Evolutionary conservation across 2,888 invertebrate species (phyloP).

Genomic region (Agonum fuliginosum): DNA sequence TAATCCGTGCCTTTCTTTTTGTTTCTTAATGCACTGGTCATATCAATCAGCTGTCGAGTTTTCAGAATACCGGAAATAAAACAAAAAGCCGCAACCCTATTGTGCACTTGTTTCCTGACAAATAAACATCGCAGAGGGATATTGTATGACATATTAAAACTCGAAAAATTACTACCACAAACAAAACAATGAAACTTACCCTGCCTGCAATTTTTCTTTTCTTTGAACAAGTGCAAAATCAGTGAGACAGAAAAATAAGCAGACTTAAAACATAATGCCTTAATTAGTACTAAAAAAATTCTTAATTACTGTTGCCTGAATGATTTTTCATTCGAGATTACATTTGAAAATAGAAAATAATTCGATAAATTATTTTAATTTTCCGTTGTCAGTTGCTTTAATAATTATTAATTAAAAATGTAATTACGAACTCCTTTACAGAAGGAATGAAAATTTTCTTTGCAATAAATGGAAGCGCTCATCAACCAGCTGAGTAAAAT

Average conservation of each 20-base stretch:
- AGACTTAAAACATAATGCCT: background rate
- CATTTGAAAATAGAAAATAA: constrained; percentile 5
- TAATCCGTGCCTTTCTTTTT: constrained; percentile 11
- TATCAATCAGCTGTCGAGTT: constrained; percentile 44
- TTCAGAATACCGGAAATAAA: constrained; percentile 19
- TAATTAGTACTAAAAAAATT: background rate
- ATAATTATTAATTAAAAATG: constrained; percentile 39
- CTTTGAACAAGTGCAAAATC: background rate
- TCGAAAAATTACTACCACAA: background rate
- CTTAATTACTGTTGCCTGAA: background rate
- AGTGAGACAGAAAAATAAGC: background rate
- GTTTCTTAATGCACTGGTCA: constrained; percentile 36
- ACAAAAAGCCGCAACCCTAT: background rate
- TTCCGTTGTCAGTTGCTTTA: constrained; percentile 4
- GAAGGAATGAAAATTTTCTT: constrained; percentile 12
- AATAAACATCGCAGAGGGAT: constrained; percentile 15
- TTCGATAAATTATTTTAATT: constrained; percentile 26
- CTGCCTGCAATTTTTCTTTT: background rate
- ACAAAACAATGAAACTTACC: background rate
- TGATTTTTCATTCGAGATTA: background rate
- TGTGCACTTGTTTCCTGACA: constrained; percentile 24
- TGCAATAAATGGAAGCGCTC: constrained; percentile 1
- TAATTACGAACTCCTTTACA: constrained; percentile 15
- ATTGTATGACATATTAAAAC: constrained; percentile 10
- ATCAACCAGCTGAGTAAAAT: constrained; percentile 10